Evolutionary conservation across 2,113 vertebrate genomes (phyloP), one percentile per base, ranked within the genome.

Genomic region (Brachirus orientalis): DNA sequence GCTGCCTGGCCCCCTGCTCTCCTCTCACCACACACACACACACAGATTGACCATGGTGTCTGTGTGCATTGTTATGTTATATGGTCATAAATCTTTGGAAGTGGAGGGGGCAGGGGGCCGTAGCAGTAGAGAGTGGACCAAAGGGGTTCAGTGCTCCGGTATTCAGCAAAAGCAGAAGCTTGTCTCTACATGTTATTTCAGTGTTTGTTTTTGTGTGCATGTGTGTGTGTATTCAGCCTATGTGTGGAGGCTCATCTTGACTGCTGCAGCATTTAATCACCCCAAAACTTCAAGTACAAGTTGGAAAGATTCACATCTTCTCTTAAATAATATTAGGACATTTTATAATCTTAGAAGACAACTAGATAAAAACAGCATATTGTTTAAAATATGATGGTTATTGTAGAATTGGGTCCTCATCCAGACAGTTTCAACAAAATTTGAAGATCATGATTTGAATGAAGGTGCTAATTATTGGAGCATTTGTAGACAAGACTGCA

Each of bases 51-150:
- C 88, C 86, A 79, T 53, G 86, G 82, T 90, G 81, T 88, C 86
- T 89, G 79, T 87, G 88, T 88, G 84, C 86, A 88, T 91, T 91
- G 87, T 91, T 90, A 86, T 87, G 87, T 87, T 91, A 87, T 90
- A 88, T 84, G 90, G 85, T 89, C 86, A 90, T 91, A 91, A 91
- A 91, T 91, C 90, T 90, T 85, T 60, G 58, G 80, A 71, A 78
- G 86, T 83, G 75, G 82, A 57, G 82, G 70, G 85, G 84, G 72
- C 55, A 64, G 51, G 61, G 63, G 72, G 72, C 60, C 12, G 72
- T 60, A 61, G 76, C 71, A 40, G 36, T n/a, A 1, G 37, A 63
- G 77, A 87, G 77, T 77, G 78, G 87, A 81, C 80, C 77, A 51
- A 68, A 77, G 69, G 65, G 79, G 74, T 80, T 85, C 63, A 63